Evolutionary conservation across 2,888 invertebrate species (phyloP), one percentile per base, ranked within the genome.

Genomic region (Zygothrica quintamaculata): DNA sequence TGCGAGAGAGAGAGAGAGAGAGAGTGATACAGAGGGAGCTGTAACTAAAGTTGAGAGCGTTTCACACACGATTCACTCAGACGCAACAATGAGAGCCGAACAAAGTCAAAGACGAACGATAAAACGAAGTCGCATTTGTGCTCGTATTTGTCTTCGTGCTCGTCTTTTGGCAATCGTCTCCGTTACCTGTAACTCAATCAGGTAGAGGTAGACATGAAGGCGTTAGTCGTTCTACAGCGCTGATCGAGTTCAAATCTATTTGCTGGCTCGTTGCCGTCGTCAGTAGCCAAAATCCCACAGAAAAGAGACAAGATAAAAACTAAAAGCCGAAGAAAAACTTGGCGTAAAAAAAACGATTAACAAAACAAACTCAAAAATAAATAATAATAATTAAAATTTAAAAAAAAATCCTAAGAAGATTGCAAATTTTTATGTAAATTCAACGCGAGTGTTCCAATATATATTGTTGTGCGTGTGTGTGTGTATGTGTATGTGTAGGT

Each of bases 171-270:
- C 40, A 18, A 16, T 74, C 59, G 53, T 59, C 61, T 44, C 50
- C 43, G 37, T 56, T 72, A 72, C 73, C 77, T 72, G 86, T 82
- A 75, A 87, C 87, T 88, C 91, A 90, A 90, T 88, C 89, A 90
- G 91, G 90, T 90, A 91, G 91, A 90, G 91, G 89, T 90, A 91
- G 90, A 91, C 90, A 90, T 89, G 88, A 85, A 91, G 91, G 91
- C 90, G 90, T 90, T 91, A 91, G 91, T 91, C 90, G 90, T 90
- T 90, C 90, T 86, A 88, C 90, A 89, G 90, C 91, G 89, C 89
- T 90, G 91, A 89, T 91, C 91, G 91, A 90, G 91, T 90, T 90
- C 85, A 89, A 90, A 90, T 88, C 89, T 87, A 88, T 86, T 88
- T 85, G 85, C 78, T 82, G 80, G 76, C 71, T 48, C 77, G 75